Base-by-base conservation (phyloP, 2,113 vertebrate species). In the Calypte anna region DNA sequence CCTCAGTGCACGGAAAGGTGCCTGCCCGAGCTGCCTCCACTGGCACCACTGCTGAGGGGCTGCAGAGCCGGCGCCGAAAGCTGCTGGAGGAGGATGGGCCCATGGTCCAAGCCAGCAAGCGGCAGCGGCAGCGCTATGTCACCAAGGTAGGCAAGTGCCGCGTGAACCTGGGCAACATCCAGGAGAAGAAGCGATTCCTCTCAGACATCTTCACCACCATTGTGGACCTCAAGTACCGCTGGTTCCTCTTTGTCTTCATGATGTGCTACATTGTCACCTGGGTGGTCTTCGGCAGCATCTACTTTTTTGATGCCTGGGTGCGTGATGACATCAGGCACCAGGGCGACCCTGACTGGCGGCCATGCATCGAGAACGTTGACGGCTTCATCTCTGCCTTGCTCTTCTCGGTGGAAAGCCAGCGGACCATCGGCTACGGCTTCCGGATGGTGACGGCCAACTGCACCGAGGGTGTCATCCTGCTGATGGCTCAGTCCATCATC, bases 141-240 rank as follows among this genome's bases (percentile, higher is more conserved):
- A 98, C 97, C 6, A 98, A 99, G 88, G 97, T 98, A 33, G 98
- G 98, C 66, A 98, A 98, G 96, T 98, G 98, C 95, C 96, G 97
- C 92, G 98, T 99, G 86, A 98, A 98, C 48, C 96, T 98, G 82
- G 98, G 98, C 54, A 97, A 96, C 62, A 98, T 98, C 50, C 93
- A 93, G 55, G 98, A 98, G 80, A 98, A 98, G 93, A 98, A 97
- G 75, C 96, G 98, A 68, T 98, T 98, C 63, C 90, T 99, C 69
- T 98, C 98, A 0, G 98, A 99, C 75, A 98, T 98, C 82, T 99
- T 98, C 95, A 99, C 98, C 91, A 98, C 98, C 31, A 86, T 98
- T 2, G 98, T 99, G 69, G 98, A 98, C 93, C 98, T 99, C 89
- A 98, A 98, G 93, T 98, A 97, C 78, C 97, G 98, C 86, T 98